These are phyloP conservation scores for Cacoxenus indagator DNA, from an alignment of 2,888 invertebrate species.

Conservation along the genomic window DNA sequence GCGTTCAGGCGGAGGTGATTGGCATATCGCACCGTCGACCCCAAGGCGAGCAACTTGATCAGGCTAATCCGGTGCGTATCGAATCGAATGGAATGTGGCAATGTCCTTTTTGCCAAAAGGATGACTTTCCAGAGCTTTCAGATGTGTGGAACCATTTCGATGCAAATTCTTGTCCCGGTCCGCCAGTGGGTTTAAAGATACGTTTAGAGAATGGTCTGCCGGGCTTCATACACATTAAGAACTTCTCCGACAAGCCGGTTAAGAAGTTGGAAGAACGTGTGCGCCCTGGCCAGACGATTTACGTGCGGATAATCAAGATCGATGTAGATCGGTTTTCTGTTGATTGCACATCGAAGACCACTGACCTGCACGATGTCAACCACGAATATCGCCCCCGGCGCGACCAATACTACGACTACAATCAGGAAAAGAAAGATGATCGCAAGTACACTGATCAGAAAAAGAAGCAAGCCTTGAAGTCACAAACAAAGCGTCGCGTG, in stretches of 20 bases:
- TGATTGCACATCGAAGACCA: conserved; percentile 93
- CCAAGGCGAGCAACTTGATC: conserved; percentile 92
- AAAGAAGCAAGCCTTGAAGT: conserved; percentile 36
- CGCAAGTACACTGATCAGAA: conserved; percentile 85
- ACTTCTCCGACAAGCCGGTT: conserved; percentile 93
- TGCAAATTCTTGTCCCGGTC: conserved; percentile 94
- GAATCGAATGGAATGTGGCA: conserved; percentile 95
- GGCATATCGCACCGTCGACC: conserved; percentile 91
- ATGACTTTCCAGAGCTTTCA: conserved; percentile 94
- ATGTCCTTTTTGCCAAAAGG: conserved; percentile 96
- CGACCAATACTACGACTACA: conserved; percentile 93
- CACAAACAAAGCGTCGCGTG: conserved; percentile 79
- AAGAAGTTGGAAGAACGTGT: conserved; percentile 94
- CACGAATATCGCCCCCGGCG: conserved; percentile 91
- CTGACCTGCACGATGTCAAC: conserved; percentile 91
- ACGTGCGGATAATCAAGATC: conserved; percentile 93
- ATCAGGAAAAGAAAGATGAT: conserved; percentile 83
- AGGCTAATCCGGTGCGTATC: conserved; percentile 95
- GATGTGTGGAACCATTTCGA: conserved; percentile 99
- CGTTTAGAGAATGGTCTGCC: conserved; percentile 92
- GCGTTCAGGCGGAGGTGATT: conserved; percentile 85
- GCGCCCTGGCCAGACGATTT: conserved; percentile 84
- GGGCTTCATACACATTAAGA: conserved; percentile 94
- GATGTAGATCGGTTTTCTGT: conserved; percentile 94
- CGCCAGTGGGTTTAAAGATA: conserved; percentile 91